Base-by-base conservation (phyloP, 2,888 invertebrate genomes). In the Brenthis hecate region DNA sequence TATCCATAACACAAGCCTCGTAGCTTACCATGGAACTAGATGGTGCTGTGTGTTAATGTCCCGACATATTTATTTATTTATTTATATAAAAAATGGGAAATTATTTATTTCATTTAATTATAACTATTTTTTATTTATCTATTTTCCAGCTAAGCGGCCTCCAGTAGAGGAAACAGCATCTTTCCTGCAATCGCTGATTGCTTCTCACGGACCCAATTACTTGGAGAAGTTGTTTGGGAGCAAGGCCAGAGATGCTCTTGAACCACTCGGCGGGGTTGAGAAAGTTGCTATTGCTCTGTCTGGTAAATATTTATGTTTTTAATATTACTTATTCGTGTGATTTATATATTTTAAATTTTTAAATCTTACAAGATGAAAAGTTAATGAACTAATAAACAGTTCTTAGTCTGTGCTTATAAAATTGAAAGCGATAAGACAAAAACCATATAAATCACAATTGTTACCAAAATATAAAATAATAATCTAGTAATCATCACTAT, bases 111-210 rank as follows among this genome's bases (percentile, higher is more conserved):
- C 5, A 36, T 36, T 36, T 6, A 6, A 8, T 36, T 36, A 36
- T 8, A 36, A 1, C 6, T 54, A 50, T 11, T 16, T 1, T n/a
- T 51, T n/a, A 62, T 13, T 23, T 8, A 23, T 43, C 48, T 11
- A 56, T 74, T 68, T 76, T 91, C 23, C 92, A 98, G 99, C 99
- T 28, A 98, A 98, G 88, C 94, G 99, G 82, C 99, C 99, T 77
- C 99, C 99, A 63, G 98, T 99, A 48, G 98, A 99, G 87, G 99
- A 99, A 88, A 99, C 98, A 0, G 97, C 98, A 56, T 98, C 98
- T 72, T 99, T 99, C 88, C 93, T 99, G 75, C 98, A 98, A 85
- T 98, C 98, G 28, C 94, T 99, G 77, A 94, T 99, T 80, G 97
- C 98, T 60, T 98, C 98, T 74, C 99, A 99, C 86, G 99, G 99